Percentiles rank a stretch among this genome's conserved stretches.
These are phyloP conservation scores for Astur gentilis DNA, from an alignment of 2,113 vertebrate genomes.

Conservation along the genomic window DNA sequence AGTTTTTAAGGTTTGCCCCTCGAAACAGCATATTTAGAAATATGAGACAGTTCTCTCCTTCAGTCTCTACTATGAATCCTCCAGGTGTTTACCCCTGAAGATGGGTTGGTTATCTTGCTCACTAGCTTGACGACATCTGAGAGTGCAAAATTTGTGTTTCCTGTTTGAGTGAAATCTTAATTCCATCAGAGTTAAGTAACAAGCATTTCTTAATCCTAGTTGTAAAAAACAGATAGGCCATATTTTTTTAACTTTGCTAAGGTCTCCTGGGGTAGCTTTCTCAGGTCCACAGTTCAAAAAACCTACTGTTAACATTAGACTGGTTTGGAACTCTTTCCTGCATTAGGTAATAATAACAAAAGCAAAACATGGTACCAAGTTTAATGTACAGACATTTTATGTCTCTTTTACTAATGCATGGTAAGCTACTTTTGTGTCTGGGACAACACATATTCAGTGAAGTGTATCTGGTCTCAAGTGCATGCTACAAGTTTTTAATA, in stretches of 20 bases:
- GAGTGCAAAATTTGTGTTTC: neutral
- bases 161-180: neutral
- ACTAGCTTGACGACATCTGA: neutral
- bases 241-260: neutral
- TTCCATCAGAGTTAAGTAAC: neutral
- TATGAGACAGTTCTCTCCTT: neutral
- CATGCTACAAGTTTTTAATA: neutral
- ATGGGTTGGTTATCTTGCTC: neutral
- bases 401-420: neutral
- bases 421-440: neutral
- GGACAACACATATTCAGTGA: neutral
- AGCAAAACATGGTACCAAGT: neutral
- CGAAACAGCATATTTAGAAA: neutral
- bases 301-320: neutral
- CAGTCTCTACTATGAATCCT: neutral
- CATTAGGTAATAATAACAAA: neutral
- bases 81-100: neutral
- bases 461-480: neutral
- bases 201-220: neutral
- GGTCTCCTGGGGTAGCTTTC: neutral
- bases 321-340: neutral
- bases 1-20: neutral
- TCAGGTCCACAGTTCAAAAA: neutral
- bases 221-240: neutral
- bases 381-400: neutral